These are phyloP conservation scores for Pammene fasciana DNA, from an alignment of 2,888 invertebrate species.

Conservation along the genomic window DNA sequence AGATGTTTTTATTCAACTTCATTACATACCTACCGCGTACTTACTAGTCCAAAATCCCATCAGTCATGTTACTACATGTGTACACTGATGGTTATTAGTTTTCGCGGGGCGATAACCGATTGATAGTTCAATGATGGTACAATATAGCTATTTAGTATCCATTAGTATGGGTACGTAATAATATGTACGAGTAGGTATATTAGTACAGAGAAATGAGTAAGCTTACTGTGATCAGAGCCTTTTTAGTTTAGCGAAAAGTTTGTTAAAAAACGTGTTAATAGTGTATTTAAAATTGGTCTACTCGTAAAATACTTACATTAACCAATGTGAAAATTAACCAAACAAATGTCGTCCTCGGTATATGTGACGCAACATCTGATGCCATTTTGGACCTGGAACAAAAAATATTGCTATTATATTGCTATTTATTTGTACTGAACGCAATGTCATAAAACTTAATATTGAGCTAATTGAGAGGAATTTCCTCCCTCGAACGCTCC, in stretches of 20 bases:
- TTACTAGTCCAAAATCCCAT: slow-evolving; percentile 1
- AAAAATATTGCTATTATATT: slow-evolving; percentile 42
- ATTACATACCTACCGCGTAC: slow-evolving; percentile 1
- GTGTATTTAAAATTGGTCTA: neutral
- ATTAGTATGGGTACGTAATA: slow-evolving; percentile 20
- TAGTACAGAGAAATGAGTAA: too few species aligned
- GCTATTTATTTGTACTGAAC: neutral
- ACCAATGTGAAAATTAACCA: slow-evolving; percentile 73
- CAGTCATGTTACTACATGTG: slow-evolving; percentile 8
- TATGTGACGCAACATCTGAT: slow-evolving; percentile 71
- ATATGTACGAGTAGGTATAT: neutral
- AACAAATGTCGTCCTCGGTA: slow-evolving; percentile 70
- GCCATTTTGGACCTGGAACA: slow-evolving; percentile 78
- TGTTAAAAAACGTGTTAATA: too few species aligned
- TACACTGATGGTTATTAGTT: slow-evolving; percentile 25
- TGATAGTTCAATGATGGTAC: slow-evolving; percentile 33
- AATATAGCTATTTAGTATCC: slow-evolving; percentile 29
- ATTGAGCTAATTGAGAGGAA: too few species aligned
- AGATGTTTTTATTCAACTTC: neutral
- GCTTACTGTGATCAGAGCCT: too few species aligned
- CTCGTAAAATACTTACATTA: slow-evolving; percentile 65
- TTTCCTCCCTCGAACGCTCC: too few species aligned
- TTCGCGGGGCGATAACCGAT: slow-evolving; percentile 27
- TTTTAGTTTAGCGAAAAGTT: too few species aligned
- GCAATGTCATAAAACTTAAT: too few species aligned